These are phyloP conservation scores for Poliocrania exsul DNA, from an alignment of 2,797 vertebrate genomes.

Conservation along the genomic window DNA sequence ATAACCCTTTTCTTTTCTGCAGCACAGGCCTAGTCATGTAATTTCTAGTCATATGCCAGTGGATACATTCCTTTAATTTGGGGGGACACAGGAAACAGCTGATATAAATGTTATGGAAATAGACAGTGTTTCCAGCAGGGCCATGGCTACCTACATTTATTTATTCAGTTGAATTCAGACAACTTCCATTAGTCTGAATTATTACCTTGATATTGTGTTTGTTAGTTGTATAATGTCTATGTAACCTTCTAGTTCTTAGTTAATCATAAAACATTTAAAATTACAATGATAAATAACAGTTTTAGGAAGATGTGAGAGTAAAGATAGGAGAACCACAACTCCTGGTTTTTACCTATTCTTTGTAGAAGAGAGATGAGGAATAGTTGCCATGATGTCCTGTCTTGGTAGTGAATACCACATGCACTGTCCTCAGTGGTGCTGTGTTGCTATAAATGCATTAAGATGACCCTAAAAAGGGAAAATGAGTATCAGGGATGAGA, in stretches of 20 bases:
- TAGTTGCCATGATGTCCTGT: not conserved
- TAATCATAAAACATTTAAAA: not conserved
- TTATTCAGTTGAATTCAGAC: not conserved
- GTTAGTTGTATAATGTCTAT: not conserved
- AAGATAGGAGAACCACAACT: not conserved
- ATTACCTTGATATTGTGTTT: not conserved
- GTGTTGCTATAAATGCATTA: not conserved
- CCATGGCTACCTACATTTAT: not conserved
- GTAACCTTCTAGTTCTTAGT: not conserved
- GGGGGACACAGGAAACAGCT: not conserved
- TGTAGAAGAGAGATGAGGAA: not conserved
- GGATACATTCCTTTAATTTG: not conserved
- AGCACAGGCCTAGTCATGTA: not conserved
- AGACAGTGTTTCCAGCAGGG: not conserved
- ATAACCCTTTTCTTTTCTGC: constrained; percentile 33
- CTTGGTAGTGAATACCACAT: not conserved
- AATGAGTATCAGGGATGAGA: not conserved
- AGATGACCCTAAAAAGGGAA: not conserved
- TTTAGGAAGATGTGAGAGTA: not conserved
- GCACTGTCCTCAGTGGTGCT: not conserved
- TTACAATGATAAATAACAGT: not conserved
- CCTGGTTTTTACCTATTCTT: not conserved
- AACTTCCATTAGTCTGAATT: not conserved
- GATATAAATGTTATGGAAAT: not conserved
- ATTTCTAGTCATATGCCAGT: not conserved